Base-by-base conservation (phyloP, 2,888 invertebrate genomes). In the Sarcophaga variegata region DNA sequence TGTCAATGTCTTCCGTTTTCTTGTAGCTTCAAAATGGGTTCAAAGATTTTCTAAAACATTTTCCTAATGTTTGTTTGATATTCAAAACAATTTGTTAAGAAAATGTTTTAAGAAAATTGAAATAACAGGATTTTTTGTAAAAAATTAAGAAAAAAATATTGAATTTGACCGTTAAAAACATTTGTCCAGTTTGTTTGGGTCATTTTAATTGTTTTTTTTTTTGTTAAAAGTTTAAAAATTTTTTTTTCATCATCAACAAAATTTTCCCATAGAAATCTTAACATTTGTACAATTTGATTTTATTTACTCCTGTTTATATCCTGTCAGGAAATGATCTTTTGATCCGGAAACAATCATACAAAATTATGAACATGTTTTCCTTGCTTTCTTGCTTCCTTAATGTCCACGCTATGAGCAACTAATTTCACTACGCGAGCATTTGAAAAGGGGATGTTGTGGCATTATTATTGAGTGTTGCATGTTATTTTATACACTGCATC, bases 251-350 rank as follows among this genome's bases (percentile, higher is more conserved):
- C 64, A 83, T 70, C 22, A 81, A 70, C 71, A 78, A 74, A 25
- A 79, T 79, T 87, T 87, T 87, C 84, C 87, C 87, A 87, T 72
- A 87, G 81, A 87, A 87, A 87, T 82, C 76, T 87, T 76, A 87
- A 82, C 87, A 87, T 84, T 87, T 87, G 87, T 83, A 45, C 69
- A 71, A 74, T 77, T 54, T 81, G 62, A 62, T 78, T 81, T 75
- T 59, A 81, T 86, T 86, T 82, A 79, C 91, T 91, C 91, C 91
- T 91, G 91, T 88, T 85, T 90, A 89, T 89, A 91, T 90, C 88
- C 90, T 90, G 89, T 89, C 92, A 92, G 92, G 92, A 92, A 91
- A 76, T 92, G 92, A 92, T 92, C 92, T 92, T 92, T 92, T 92
- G 92, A 92, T 92, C 92, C 92, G 92, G 92, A 92, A 92, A 92